Conservation (phyloP, 2,888 invertebrate species). For the Ctena decussata region DNA sequence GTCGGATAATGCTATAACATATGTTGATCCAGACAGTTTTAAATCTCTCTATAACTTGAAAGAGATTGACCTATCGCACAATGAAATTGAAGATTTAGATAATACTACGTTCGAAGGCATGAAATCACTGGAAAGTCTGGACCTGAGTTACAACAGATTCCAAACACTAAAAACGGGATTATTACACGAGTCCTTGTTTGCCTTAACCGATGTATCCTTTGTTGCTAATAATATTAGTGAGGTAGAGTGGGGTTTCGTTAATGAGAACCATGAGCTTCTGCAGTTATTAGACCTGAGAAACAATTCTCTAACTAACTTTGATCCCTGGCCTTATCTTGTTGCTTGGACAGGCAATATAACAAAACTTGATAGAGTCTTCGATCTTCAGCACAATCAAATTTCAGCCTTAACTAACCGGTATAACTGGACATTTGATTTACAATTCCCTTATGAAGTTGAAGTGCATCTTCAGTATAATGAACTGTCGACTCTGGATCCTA, state of each 20-base stretch:
- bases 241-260: slow-evolving; percentile 61
- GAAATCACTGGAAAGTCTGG: slow-evolving; percentile 15
- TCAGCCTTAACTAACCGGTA: slow-evolving; percentile 50
- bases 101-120: background rate
- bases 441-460: slow-evolving; percentile 50
- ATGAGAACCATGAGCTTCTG: slow-evolving; percentile 39
- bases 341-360: slow-evolving; percentile 15
- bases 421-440: slow-evolving; percentile 63
- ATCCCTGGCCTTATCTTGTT: slow-evolving; percentile 68
- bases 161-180: background rate
- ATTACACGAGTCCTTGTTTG: background rate
- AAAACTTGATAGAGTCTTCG: slow-evolving; percentile 36
- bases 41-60: slow-evolving; percentile 19
- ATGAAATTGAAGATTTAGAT: slow-evolving; percentile 39
- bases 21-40: slow-evolving; percentile 29
- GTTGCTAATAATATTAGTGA: slow-evolving; percentile 57
- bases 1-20: background rate
- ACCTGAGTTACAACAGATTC: background rate
- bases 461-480: slow-evolving; percentile 57
- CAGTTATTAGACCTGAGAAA: slow-evolving; percentile 46
- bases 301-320: slow-evolving; percentile 56
- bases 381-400: slow-evolving; percentile 57
- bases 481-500: slow-evolving; percentile 1
- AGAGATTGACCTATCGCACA: slow-evolving; percentile 34
- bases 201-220: slow-evolving; percentile 26